Conservation (phyloP, 2,797 vertebrate species). For the Scolopax bukidnonensis region DNA sequence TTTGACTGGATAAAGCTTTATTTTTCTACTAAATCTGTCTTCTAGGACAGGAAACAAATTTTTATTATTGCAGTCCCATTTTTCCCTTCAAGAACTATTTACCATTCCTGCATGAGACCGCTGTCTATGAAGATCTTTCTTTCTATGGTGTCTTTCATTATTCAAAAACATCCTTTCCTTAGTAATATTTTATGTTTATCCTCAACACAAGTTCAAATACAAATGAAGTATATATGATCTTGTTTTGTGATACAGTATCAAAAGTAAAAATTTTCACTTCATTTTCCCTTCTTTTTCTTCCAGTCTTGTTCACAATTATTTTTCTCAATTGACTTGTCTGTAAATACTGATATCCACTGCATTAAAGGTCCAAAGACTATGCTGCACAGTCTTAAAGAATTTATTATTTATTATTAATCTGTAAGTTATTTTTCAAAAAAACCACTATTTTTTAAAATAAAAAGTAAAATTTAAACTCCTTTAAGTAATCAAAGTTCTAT, state of each 20-base stretch:
- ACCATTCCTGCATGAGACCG: rapidly evolving
- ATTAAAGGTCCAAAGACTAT: not conserved
- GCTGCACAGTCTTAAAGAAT: not conserved
- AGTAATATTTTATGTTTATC: not conserved
- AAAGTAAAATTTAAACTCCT: not conserved
- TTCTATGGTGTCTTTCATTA: not conserved
- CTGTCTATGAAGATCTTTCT: not conserved
- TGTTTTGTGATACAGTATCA: not conserved
- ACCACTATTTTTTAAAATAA: not conserved
- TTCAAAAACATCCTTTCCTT: not conserved
- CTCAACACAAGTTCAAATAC: not conserved
- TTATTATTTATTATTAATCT: not conserved
- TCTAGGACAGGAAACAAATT: not conserved
- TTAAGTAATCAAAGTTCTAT: not conserved
- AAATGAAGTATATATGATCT: not conserved
- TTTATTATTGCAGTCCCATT: not conserved
- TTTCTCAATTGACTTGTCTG: not conserved
- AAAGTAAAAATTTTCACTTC: not conserved
- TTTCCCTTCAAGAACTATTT: not conserved
- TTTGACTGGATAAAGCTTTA: not conserved
- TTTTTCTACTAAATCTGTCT: not conserved
- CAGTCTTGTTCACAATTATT: not conserved
- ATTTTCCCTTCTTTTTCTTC: not conserved
- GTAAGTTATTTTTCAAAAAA: not conserved
- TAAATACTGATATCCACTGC: not conserved